A percentile compares a stretch with the other conserved stretches of the same genome.
Conservation (phyloP, 2,888 invertebrate species). For the Tenodera sinensis region DNA sequence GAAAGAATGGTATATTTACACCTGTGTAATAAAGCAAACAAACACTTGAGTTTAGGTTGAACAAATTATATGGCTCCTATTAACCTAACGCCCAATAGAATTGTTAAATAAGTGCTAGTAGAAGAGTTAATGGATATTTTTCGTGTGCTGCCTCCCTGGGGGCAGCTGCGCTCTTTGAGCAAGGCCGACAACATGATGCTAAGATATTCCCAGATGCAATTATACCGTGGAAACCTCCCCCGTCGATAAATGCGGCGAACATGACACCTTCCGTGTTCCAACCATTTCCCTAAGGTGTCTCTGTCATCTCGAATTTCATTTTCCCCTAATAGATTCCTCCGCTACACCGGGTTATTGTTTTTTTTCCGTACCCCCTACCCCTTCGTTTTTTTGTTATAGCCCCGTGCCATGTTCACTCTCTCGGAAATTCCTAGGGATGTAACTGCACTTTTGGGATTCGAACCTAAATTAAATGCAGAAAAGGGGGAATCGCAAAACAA, state of each 20-base stretch:
- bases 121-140: neutral
- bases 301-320: neutral
- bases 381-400: neutral
- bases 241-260: constrained; percentile 1
- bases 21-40: no score
- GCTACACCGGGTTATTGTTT: neutral
- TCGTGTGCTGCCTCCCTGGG: neutral
- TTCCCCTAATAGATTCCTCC: neutral
- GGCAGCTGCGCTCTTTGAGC: neutral
- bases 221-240: neutral
- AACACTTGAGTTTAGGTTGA: no score
- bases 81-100: no score
- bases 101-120: neutral
- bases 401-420: neutral
- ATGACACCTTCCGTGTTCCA: neutral
- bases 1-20: no score
- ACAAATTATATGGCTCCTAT: no score
- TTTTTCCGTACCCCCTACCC: neutral
- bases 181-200: neutral
- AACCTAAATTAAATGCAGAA: neutral
- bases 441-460: neutral
- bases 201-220: constrained; percentile 29
- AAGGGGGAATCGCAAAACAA: neutral
- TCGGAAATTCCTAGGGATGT: neutral
- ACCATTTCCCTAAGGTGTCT: neutral